These are phyloP conservation scores for Rhogogaster chlorosoma DNA, from an alignment of 2,888 invertebrate genomes.

Conservation along the genomic window DNA sequence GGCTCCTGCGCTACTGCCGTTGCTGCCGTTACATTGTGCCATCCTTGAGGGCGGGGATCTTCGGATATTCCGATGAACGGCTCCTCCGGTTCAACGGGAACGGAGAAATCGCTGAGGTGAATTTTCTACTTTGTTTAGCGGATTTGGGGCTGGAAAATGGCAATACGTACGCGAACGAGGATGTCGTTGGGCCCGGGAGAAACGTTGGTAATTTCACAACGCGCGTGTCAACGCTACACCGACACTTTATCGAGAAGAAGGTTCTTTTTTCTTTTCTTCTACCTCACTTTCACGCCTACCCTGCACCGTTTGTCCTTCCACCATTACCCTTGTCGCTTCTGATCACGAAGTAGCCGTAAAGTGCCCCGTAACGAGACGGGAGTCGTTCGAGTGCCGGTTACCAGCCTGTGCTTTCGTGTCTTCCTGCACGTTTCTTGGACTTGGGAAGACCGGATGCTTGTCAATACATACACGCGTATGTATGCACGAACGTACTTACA, in stretches of 20 bases:
- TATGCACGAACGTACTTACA: neutral
- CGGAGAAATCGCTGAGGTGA: conserved; percentile 28
- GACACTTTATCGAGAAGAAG: conserved; percentile 21
- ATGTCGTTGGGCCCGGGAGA: neutral
- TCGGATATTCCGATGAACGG: conserved; percentile 35
- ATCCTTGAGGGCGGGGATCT: conserved; percentile 1
- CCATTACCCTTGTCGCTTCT: conserved; percentile 33
- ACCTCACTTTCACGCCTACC: conserved; percentile 30
- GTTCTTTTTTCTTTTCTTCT: neutral
- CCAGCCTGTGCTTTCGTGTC: neutral
- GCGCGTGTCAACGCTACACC: conserved; percentile 27
- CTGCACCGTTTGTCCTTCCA: conserved; percentile 18
- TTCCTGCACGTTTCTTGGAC: conserved; percentile 8
- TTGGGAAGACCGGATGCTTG: neutral
- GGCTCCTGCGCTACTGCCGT: conserved; percentile 16
- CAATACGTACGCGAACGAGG: conserved; percentile 22
- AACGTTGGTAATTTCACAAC: conserved; percentile 1
- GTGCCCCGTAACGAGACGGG: conserved; percentile 15
- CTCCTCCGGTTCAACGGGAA: conserved; percentile 3
- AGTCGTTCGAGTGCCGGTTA: conserved; percentile 4
- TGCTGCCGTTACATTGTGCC: conserved; percentile 36
- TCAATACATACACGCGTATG: neutral
- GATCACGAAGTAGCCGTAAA: conserved; percentile 43
- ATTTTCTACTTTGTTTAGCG: conserved; percentile 44
- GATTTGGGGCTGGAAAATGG: conserved; percentile 29